Evolutionary conservation across 2,888 invertebrate species (phyloP).

Genomic region (Pseudococcus jackbeardsleyi): DNA sequence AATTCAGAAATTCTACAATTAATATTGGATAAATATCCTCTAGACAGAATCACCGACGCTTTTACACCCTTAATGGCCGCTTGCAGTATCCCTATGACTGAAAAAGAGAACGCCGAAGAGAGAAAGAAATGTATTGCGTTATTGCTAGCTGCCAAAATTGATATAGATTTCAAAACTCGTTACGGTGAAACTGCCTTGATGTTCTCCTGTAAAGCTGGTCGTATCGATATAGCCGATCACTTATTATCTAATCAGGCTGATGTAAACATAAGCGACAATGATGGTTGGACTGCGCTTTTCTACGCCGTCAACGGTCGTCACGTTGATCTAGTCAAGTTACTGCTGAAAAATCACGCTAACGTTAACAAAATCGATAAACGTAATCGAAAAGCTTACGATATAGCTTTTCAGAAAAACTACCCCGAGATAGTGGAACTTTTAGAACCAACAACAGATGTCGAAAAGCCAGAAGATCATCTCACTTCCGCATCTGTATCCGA

Average conservation of each 20-base stretch:
- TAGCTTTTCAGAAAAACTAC: slow-evolving; percentile 53
- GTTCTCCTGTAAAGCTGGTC: slow-evolving; percentile 16
- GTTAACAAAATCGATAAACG: slow-evolving; percentile 41
- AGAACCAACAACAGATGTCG: background rate
- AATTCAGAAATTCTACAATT: slow-evolving; percentile 1
- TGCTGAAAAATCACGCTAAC: slow-evolving; percentile 20
- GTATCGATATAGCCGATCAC: background rate
- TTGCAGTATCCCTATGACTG: background rate
- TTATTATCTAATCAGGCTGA: slow-evolving; percentile 2
- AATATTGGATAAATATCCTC: background rate
- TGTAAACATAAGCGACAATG: slow-evolving; percentile 21
- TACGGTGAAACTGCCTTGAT: slow-evolving; percentile 33
- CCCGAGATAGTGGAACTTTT: slow-evolving; percentile 19
- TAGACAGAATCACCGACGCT: background rate
- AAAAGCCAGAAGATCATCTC: background rate
- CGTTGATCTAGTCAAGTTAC: background rate
- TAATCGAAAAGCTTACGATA: slow-evolving; percentile 18
- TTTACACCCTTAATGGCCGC: slow-evolving; percentile 35
- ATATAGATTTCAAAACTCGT: slow-evolving; percentile 33
- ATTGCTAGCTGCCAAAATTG: slow-evolving; percentile 17
- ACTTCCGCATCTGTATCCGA: background rate
- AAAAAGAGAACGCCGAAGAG: slow-evolving; percentile 28
- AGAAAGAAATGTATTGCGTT: slow-evolving; percentile 16
- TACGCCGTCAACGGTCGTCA: slow-evolving; percentile 30
- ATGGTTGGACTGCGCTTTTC: slow-evolving; percentile 50